Conservation (phyloP, 1,140 invertebrate genomes). For the Batillaria attramentaria region DNA sequence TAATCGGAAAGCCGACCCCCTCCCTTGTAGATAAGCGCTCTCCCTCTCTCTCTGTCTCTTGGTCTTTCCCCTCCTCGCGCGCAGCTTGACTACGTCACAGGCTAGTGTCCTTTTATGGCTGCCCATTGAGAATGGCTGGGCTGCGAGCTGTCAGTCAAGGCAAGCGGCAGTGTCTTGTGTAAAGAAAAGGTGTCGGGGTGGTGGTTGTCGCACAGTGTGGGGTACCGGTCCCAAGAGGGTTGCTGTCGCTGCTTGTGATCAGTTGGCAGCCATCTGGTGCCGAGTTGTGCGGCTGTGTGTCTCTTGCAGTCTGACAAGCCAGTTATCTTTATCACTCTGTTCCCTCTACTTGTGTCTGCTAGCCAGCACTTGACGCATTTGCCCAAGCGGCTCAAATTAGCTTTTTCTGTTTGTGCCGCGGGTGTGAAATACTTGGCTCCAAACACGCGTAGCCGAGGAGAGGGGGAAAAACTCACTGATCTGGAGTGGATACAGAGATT, state of each 20-base stretch:
- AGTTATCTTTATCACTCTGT: background rate
- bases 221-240: slow-evolving; percentile 25
- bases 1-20: slow-evolving; percentile 16
- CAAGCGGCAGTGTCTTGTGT: slow-evolving; percentile 29
- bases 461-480: too few relatives aligned
- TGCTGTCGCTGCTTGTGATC: slow-evolving; percentile 16
- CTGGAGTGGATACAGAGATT: too few relatives aligned
- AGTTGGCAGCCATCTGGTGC: background rate
- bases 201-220: slow-evolving; percentile 12
- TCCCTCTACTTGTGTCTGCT: background rate
- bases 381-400: too few relatives aligned
- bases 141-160: slow-evolving; percentile 27
- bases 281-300: slow-evolving; percentile 1
- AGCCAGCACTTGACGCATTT: background rate
- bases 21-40: too few relatives aligned
- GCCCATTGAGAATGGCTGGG: slow-evolving; percentile 25
- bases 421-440: background rate
- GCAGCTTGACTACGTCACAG: slow-evolving; percentile 15
- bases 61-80: slow-evolving; percentile 3
- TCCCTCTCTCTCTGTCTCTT: background rate
- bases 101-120: slow-evolving; percentile 29
- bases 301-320: too few relatives aligned
- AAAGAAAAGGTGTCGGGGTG: slow-evolving; percentile 30
- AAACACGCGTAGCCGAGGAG: too few relatives aligned
- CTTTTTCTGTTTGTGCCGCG: background rate